Evolutionary conservation across 2,888 invertebrate species (phyloP), one percentile per base, ranked within the genome.

Genomic region (Lycia hirtaria): DNA sequence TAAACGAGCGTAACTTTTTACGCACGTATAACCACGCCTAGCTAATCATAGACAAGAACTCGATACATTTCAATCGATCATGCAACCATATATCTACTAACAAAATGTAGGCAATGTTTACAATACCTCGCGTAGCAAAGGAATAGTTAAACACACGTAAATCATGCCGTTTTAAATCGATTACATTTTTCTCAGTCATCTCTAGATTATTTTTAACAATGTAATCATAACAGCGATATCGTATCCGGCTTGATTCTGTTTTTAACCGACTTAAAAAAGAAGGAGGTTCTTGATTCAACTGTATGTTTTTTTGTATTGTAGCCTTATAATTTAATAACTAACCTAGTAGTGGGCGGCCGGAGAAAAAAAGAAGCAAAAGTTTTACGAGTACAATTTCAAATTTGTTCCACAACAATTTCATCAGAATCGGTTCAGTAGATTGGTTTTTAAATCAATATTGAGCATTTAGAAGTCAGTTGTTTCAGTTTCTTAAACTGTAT

Each of bases 171-270:
- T 54, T 28, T 37, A 54, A 43, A 51, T 47, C 37, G 45, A 50
- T 55, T 52, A 28, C 19, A 56, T 56, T 59, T 56, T 45, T 53
- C 51, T 22, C 49, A 54, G 48, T 52, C 45, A 28, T 20, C 24
- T 44, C 35, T 40, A 12, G 37, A 52, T 30, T 56, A 44, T 59
- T 59, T 54, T 56, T 45, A 56, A 60, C 54, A 44, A 48, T 54
- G 19, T 50, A 58, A 47, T 59, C 43, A 56, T 54, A 56, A 48
- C 45, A 51, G 17, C 32, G 44, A 33, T 15, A 6, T 48, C 26
- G 48, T 28, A 49, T 55, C 55, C 48, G 41, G 47, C 14, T 19
- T 12, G 10, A 35, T n/a, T n/a, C n/a, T 47, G 40, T 17, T 38
- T 17, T 30, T n/a, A n/a, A n/a, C n/a, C n/a, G n/a, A n/a, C n/a